Conservation (phyloP, 1,140 invertebrate species). For the Pachypsylla venusta region DNA sequence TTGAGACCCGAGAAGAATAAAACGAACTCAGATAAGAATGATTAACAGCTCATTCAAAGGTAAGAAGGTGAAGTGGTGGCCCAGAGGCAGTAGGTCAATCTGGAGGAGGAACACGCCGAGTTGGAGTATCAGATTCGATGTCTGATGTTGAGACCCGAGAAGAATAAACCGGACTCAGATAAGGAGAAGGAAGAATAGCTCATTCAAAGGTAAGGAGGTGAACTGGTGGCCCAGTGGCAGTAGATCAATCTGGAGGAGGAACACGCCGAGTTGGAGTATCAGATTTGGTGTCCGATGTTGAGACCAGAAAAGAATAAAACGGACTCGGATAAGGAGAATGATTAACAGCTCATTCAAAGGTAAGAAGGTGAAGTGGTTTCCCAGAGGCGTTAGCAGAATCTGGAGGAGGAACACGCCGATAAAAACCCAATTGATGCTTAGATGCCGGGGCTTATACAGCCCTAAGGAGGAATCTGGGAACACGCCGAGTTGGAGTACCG, state of each 20-base stretch:
- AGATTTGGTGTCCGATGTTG: constrained; percentile 65
- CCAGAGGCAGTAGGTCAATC: background rate
- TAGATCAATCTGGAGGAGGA: constrained; percentile 78
- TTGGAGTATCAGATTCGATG: constrained; percentile 78
- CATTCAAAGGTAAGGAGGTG: constrained; percentile 35
- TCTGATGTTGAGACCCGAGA: constrained; percentile 63
- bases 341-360: constrained; percentile 45
- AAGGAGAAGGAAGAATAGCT: constrained; percentile 47
- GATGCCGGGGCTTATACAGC: no score
- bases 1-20: constrained; percentile 62
- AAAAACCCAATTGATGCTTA: no score
- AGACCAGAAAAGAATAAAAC: constrained; percentile 63
- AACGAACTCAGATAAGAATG: constrained; percentile 60
- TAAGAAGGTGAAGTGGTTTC: no score
- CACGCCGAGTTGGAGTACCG: no score
- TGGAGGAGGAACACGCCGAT: no score
- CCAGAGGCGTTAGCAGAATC: no score
- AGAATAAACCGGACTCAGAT: constrained; percentile 62
- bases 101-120: constrained; percentile 83
- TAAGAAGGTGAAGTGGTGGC: constrained; percentile 21
- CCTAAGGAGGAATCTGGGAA: no score
- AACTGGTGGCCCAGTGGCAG: no score
- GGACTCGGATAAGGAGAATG: constrained; percentile 53
- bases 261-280: constrained; percentile 79
- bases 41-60: constrained; percentile 44